Conservation (phyloP, 2,797 vertebrate genomes). For the Astyanax mexicanus region DNA sequence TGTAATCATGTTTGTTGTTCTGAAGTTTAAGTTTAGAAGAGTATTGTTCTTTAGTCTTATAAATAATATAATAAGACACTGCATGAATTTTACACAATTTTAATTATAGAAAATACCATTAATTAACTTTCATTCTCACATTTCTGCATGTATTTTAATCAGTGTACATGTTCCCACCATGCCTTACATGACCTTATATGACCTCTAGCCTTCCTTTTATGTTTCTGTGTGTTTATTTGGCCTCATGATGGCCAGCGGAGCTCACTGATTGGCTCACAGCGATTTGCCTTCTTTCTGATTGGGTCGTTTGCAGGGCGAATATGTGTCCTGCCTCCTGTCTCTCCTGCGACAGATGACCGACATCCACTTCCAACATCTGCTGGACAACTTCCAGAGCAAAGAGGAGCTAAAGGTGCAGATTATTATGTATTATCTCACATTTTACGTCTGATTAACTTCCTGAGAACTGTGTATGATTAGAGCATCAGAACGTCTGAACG, state of each 20-base stretch:
- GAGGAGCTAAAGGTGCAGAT: conserved; percentile 92
- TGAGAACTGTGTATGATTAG: no score
- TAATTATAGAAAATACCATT: not conserved
- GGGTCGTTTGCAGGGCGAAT: conserved; percentile 87
- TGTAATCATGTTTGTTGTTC: not conserved
- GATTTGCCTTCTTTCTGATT: conserved; percentile 26
- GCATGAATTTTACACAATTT: not conserved
- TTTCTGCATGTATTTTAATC: not conserved
- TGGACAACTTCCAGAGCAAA: conserved; percentile 99
- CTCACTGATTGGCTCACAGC: conserved; percentile 36
- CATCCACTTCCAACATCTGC: conserved; percentile 95
- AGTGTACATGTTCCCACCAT: not conserved
- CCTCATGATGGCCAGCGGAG: conserved; percentile 8
- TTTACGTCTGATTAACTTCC: no score
- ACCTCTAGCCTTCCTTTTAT: not conserved
- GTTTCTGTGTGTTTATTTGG: conserved; percentile 28
- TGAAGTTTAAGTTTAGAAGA: not conserved
- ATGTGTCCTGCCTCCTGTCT: conserved; percentile 97
- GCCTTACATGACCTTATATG: not conserved
- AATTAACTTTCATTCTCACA: not conserved
- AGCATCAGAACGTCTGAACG: no score
- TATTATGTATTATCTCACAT: not conserved
- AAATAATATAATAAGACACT: not conserved
- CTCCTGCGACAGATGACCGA: conserved; percentile 98
- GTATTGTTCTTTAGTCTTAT: not conserved